These are phyloP conservation scores for Hermatobates lingyangjiaoensis DNA, from an alignment of 1,140 invertebrate species.

Conservation along the genomic window DNA sequence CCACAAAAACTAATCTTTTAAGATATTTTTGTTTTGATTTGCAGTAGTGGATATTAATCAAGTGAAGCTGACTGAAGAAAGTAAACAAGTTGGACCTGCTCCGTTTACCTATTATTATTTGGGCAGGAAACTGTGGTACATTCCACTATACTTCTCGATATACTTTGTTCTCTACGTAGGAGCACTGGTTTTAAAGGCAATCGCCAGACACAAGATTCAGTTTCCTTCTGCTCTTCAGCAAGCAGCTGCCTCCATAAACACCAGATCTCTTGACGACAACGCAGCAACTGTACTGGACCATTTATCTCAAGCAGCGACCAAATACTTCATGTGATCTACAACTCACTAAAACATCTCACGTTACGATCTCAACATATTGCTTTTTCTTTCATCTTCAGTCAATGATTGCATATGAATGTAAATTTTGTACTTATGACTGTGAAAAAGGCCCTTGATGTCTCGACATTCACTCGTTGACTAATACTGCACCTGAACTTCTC, in stretches of 20 bases:
- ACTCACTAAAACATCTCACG: too few species aligned
- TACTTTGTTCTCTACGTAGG: slow-evolving; percentile 64
- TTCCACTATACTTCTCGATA: slow-evolving; percentile 65
- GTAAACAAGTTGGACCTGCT: background rate
- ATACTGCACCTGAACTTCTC: too few species aligned
- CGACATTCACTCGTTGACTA: too few species aligned
- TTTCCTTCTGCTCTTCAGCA: slow-evolving; percentile 20
- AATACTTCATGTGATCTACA: background rate
- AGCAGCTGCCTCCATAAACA: background rate
- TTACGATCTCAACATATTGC: too few species aligned
- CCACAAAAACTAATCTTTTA: too few species aligned
- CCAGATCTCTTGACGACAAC: background rate
- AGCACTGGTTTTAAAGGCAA: slow-evolving; percentile 53
- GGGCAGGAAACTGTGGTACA: slow-evolving; percentile 60
- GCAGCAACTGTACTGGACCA: background rate
- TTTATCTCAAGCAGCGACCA: background rate
- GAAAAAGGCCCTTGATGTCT: too few species aligned
- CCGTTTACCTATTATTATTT: slow-evolving; percentile 58
- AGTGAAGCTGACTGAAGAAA: background rate
- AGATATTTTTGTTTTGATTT: too few species aligned
- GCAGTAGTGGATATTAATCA: background rate
- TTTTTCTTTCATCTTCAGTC: too few species aligned
- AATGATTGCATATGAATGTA: too few species aligned
- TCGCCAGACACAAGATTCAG: slow-evolving; percentile 51
- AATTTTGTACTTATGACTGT: too few species aligned